phyloP scores from a whole-genome alignment of 2,797 vertebrate genomes.

The Tympanoctomys barrerae region DNA sequence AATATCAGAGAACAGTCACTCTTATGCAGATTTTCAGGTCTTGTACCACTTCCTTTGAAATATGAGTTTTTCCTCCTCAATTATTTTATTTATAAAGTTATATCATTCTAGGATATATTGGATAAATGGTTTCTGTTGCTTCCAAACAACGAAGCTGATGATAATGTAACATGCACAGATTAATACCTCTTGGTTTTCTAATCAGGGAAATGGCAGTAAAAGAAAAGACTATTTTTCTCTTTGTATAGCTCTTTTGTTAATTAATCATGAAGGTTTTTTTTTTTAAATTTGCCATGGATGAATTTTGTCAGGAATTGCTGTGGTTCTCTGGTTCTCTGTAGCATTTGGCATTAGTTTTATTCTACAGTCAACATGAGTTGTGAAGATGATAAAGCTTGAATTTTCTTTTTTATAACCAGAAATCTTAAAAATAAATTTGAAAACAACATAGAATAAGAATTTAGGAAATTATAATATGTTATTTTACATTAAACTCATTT shows the following conservation, averaged over 20 bases:
- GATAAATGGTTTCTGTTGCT: background rate
- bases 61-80: background rate
- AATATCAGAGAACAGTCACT: conserved; percentile 1
- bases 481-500: conserved; percentile 38
- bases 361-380: background rate
- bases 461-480: conserved; percentile 13
- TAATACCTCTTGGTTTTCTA: background rate
- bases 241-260: background rate
- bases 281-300: background rate
- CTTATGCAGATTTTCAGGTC: conserved; percentile 30
- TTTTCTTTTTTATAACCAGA: conserved; percentile 22
- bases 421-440: conserved; percentile 51
- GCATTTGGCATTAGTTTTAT: conserved; percentile 29
- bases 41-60: background rate
- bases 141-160: background rate
- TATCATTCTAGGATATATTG: conserved; percentile 18
- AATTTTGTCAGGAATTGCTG: background rate
- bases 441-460: background rate
- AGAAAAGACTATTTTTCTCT: conserved; percentile 4
- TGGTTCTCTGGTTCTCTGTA: background rate
- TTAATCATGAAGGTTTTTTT: background rate
- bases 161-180: background rate
- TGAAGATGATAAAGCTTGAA: conserved; percentile 28
- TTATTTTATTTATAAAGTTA: conserved; percentile 15
- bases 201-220: conserved; percentile 27